A percentile compares a stretch with the other conserved stretches of the same genome.
Conservation (phyloP, 2,888 invertebrate genomes). For the Clitarchus hookeri region DNA sequence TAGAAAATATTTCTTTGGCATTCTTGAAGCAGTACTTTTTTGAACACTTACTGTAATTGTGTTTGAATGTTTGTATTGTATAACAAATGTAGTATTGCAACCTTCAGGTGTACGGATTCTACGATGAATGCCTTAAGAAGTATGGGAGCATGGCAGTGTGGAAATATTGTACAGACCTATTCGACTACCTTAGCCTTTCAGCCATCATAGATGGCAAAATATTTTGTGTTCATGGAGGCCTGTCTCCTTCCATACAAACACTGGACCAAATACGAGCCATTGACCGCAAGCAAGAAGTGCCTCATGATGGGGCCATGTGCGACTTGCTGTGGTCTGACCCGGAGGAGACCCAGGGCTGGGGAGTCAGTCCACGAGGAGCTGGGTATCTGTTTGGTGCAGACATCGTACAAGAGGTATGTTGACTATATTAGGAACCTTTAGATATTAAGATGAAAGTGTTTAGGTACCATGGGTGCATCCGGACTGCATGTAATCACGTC, state of each 20-base stretch:
- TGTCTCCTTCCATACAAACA: constrained; percentile 65
- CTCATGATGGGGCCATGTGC: constrained; percentile 66
- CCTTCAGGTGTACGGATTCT: constrained; percentile 66
- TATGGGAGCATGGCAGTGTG: constrained; percentile 66
- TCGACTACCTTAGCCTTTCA: constrained; percentile 62
- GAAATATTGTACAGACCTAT: constrained; percentile 67
- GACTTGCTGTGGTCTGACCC: constrained; percentile 69
- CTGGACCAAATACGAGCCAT: constrained; percentile 66
- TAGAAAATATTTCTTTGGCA: too few species aligned
- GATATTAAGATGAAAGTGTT: too few species aligned
- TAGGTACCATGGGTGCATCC: too few species aligned
- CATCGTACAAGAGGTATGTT: constrained; percentile 66
- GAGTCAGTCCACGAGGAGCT: constrained; percentile 97
- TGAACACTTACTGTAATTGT: too few species aligned
- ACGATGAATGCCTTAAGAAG: constrained; percentile 67
- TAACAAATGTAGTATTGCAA: background rate
- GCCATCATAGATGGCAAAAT: constrained; percentile 63
- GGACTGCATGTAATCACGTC: too few species aligned
- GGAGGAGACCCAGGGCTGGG: constrained; percentile 87
- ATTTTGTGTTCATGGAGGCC: constrained; percentile 68
- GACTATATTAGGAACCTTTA: too few species aligned
- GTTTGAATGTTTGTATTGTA: too few species aligned
- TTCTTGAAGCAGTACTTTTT: too few species aligned
- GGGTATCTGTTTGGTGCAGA: constrained; percentile 98
- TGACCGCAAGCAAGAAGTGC: constrained; percentile 66